A percentile compares a stretch with the other conserved stretches of the same genome.
phyloP scores from a whole-genome alignment of 2,797 vertebrate genomes.

The Discoglossus pictus region DNA sequence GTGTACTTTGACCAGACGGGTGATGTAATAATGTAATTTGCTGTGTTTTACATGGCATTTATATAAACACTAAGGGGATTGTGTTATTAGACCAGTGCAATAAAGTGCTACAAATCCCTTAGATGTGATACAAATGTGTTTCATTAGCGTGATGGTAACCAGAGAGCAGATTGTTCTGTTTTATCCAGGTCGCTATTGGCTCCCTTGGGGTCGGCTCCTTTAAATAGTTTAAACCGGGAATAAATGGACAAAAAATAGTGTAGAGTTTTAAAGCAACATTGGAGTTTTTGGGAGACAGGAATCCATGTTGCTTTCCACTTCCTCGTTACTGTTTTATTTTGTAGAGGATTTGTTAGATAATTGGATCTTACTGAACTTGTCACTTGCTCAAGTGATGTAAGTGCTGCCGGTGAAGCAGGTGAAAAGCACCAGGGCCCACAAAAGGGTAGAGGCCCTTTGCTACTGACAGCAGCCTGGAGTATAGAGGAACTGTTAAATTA shows the following conservation, averaged over 20 bases:
- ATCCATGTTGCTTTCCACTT: too few relatives aligned
- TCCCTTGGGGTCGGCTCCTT: conserved; percentile 6
- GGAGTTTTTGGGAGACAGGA: too few relatives aligned
- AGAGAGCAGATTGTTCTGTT: conserved; percentile 28
- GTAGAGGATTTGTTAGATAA: too few relatives aligned
- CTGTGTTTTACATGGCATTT: conserved; percentile 1
- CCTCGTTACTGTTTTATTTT: too few relatives aligned
- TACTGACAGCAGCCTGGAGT: too few relatives aligned
- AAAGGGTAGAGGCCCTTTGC: too few relatives aligned
- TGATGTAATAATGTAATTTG: conserved; percentile 22
- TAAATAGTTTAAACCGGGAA: conserved; percentile 20
- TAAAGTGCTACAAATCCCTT: conserved; percentile 21
- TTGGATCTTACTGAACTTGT: too few relatives aligned
- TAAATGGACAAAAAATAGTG: not conserved
- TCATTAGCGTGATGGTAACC: conserved; percentile 33
- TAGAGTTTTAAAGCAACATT: too few relatives aligned
- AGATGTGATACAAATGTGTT: conserved; percentile 35
- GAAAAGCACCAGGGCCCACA: too few relatives aligned
- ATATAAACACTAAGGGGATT: conserved; percentile 26
- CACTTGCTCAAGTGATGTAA: too few relatives aligned
- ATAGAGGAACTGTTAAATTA: too few relatives aligned
- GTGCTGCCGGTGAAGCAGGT: too few relatives aligned
- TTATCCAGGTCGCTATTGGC: conserved; percentile 26
- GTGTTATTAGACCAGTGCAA: conserved; percentile 32
- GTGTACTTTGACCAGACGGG: conserved; percentile 14